Percentiles rank a stretch among this genome's conserved stretches.
Conservation (phyloP, 2,113 vertebrate genomes). For the Petaurus breviceps region DNA sequence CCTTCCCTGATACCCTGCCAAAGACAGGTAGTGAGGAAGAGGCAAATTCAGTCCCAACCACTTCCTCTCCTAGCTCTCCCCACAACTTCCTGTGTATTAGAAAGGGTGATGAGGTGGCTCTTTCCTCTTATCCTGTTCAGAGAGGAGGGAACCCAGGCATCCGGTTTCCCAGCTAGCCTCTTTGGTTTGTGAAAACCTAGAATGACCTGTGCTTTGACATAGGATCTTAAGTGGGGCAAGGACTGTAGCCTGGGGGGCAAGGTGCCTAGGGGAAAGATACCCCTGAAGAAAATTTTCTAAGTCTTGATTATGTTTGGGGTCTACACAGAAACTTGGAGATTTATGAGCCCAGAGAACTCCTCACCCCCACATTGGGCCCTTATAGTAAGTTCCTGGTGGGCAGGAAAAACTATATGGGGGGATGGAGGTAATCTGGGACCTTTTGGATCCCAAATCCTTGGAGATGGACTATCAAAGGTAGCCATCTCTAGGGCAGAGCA, state of each 20-base stretch:
- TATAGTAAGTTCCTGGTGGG: background rate
- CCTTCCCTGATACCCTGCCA: background rate
- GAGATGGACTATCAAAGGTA: background rate
- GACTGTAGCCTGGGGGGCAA: background rate
- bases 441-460: background rate
- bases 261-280: background rate
- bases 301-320: background rate
- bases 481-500: too few relatives aligned
- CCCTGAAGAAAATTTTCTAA: background rate
- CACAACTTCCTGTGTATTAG: slow-evolving; percentile 78
- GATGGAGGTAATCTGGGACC: background rate
- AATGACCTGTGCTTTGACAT: background rate
- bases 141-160: slow-evolving; percentile 60
- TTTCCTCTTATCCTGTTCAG: background rate
- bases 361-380: background rate
- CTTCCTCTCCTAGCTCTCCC: slow-evolving; percentile 72
- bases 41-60: slow-evolving; percentile 47
- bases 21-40: slow-evolving; percentile 58
- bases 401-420: background rate
- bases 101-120: slow-evolving; percentile 47
- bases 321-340: background rate
- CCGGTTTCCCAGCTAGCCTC: slow-evolving; percentile 31
- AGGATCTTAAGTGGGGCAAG: background rate
- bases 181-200: background rate
- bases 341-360: background rate